Evolutionary conservation across 2,797 vertebrate species (phyloP).

Genomic region (Rachycentron canadum): DNA sequence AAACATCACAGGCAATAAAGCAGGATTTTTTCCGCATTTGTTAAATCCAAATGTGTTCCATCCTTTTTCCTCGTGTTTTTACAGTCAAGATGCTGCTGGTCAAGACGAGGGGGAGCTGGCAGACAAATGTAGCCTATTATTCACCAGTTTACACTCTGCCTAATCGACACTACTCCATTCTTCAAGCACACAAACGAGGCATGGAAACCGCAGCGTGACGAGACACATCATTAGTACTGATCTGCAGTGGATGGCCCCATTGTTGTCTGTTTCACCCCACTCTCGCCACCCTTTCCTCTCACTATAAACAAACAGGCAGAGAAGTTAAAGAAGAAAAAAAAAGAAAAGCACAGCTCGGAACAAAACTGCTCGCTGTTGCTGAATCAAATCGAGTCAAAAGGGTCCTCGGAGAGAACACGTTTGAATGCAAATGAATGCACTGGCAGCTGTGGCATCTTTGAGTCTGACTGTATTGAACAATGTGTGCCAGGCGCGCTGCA

Average conservation of each 20-base stretch:
- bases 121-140: slow-evolving; percentile 30
- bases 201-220: slow-evolving; percentile 18
- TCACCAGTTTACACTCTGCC: slow-evolving; percentile 27
- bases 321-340: neutral
- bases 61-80: neutral
- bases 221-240: slow-evolving; percentile 61
- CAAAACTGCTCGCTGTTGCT: slow-evolving; percentile 22
- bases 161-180: slow-evolving; percentile 53
- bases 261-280: slow-evolving; percentile 23
- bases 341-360: neutral
- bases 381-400: slow-evolving; percentile 34
- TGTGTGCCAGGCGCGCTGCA: slow-evolving; percentile 33
- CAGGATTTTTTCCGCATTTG: neutral
- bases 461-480: slow-evolving; percentile 28
- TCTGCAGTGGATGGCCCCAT: slow-evolving; percentile 47
- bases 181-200: slow-evolving; percentile 57
- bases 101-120: slow-evolving; percentile 49
- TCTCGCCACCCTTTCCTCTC: slow-evolving; percentile 24
- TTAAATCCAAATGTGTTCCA: slow-evolving; percentile 17
- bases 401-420: slow-evolving; percentile 31
- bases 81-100: slow-evolving; percentile 2
- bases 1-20: neutral
- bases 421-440: slow-evolving; percentile 41
- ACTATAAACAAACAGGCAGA: slow-evolving; percentile 34
- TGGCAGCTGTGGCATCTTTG: slow-evolving; percentile 41